Percentiles rank a stretch among this genome's conserved stretches.
These are phyloP conservation scores for Spondyliosoma cantharus DNA, from an alignment of 2,797 vertebrate species.

Conservation along the genomic window DNA sequence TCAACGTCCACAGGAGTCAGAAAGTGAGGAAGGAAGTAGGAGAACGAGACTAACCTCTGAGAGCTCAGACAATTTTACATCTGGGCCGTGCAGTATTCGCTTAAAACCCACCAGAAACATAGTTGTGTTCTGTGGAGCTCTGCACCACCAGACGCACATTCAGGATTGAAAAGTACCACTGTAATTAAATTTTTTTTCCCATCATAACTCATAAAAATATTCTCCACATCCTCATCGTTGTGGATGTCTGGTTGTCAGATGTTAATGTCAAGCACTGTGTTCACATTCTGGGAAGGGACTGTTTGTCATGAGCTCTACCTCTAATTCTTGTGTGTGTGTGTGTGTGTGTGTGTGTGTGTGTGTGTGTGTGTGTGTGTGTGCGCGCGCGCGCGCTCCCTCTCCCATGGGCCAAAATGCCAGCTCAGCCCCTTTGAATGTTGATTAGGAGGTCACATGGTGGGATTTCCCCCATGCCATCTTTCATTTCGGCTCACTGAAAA, in stretches of 20 bases:
- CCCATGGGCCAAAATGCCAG: slow-evolving; percentile 12
- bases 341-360: background rate
- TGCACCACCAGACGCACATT: background rate
- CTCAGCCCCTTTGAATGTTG: slow-evolving; percentile 33
- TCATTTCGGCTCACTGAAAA: background rate
- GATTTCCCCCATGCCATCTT: slow-evolving; percentile 15
- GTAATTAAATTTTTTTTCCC: background rate
- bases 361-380: slow-evolving; percentile 7
- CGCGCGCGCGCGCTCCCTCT: background rate
- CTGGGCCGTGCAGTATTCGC: background rate
- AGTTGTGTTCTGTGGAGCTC: background rate
- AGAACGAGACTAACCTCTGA: background rate
- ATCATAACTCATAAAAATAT: too few relatives aligned
- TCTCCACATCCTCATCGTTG: background rate
- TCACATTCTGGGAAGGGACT: slow-evolving; percentile 28
- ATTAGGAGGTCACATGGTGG: slow-evolving; percentile 38
- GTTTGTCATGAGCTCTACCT: slow-evolving; percentile 8
- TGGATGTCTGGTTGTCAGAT: slow-evolving; percentile 25
- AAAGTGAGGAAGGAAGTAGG: too few relatives aligned
- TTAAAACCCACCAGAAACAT: background rate
- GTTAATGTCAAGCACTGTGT: slow-evolving; percentile 51
- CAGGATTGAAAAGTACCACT: background rate
- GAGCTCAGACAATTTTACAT: background rate
- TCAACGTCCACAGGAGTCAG: too few relatives aligned
- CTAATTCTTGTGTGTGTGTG: background rate